Conservation (phyloP, 2,113 vertebrate genomes). For the Puma concolor region DNA sequence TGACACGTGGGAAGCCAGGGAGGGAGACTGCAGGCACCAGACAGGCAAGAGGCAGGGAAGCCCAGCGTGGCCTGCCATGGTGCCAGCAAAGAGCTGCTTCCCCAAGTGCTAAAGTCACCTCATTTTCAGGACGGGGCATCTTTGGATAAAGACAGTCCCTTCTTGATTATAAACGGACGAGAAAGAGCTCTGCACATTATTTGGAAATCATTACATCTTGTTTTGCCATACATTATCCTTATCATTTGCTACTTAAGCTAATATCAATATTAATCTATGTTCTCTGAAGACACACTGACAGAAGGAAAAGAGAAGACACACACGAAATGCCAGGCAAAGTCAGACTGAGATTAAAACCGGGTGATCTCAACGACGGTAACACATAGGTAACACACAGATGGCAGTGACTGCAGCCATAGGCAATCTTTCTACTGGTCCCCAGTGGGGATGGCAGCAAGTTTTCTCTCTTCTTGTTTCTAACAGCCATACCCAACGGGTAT, state of each 20-base stretch:
- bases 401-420: neutral
- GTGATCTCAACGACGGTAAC: neutral
- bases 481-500: neutral
- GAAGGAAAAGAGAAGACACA: neutral
- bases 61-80: fast-evolving
- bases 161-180: neutral
- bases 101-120: neutral
- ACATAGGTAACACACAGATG: neutral
- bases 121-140: neutral
- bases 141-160: neutral
- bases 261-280: conserved; percentile 48
- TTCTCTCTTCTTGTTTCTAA: conserved; percentile 7
- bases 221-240: conserved; percentile 14
- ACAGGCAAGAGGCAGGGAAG: neutral
- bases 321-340: neutral
- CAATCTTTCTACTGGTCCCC: neutral
- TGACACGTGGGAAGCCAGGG: fast-evolving
- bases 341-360: neutral
- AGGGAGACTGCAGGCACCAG: no score
- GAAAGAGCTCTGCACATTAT: neutral
- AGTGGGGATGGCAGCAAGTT: no score
- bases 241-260: conserved; percentile 43
- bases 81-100: neutral
- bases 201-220: neutral
- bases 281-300: neutral